phyloP scores from a whole-genome alignment of 2,113 vertebrate genomes.

The Egretta garzetta region DNA sequence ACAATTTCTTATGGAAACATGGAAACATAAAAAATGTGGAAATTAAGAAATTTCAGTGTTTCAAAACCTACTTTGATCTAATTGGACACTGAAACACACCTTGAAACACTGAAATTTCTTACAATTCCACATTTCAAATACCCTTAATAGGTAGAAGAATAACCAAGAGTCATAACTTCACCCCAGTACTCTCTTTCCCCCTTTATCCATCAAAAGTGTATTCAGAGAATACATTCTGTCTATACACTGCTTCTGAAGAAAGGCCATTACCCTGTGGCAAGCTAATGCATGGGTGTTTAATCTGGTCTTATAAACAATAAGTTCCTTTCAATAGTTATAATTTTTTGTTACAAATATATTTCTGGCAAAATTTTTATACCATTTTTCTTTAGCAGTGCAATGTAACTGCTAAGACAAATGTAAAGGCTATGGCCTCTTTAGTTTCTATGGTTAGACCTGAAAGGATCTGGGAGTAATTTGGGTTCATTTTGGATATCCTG shows the following conservation, averaged over 20 bases:
- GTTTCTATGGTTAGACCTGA: slow-evolving; percentile 18
- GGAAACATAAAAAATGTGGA: background rate
- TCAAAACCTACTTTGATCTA: background rate
- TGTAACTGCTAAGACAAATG: slow-evolving; percentile 21
- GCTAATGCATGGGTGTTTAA: background rate
- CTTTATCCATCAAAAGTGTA: background rate
- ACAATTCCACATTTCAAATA: background rate
- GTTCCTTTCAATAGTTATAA: background rate
- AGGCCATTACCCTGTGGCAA: background rate
- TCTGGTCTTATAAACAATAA: background rate
- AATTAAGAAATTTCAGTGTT: background rate
- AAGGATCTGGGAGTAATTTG: slow-evolving; percentile 64
- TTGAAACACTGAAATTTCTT: background rate
- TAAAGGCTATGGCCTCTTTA: background rate
- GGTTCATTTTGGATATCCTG: slow-evolving; percentile 57
- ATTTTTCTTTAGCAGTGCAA: background rate
- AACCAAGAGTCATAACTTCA: background rate
- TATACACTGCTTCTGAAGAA: background rate
- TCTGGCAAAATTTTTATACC: slow-evolving; percentile 7
- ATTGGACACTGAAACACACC: background rate
- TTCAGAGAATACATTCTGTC: background rate
- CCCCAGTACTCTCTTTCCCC: background rate
- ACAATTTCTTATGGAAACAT: background rate
- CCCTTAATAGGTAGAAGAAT: background rate
- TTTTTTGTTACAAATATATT: background rate